Evolutionary conservation across 2,888 invertebrate genomes (phyloP).

Genomic region (Deroplatys truncata): DNA sequence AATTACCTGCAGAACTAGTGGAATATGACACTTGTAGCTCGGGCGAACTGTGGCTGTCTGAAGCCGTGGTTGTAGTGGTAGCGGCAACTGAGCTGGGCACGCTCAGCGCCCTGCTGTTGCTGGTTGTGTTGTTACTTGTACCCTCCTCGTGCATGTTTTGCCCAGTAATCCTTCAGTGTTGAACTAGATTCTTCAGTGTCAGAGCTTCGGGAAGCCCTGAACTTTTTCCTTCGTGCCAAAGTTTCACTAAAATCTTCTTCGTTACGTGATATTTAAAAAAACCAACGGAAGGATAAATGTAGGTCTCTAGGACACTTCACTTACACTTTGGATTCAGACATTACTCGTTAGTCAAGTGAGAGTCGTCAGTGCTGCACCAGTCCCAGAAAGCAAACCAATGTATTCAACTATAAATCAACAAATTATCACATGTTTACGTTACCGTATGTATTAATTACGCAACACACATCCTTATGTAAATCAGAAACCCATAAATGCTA

Average conservation of each 20-base stretch:
- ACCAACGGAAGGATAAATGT: constrained; percentile 68
- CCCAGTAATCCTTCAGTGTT: constrained; percentile 43
- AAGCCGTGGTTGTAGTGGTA: constrained; percentile 52
- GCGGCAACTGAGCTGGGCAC: constrained; percentile 61
- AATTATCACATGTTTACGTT: background rate
- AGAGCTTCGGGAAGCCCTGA: constrained; percentile 47
- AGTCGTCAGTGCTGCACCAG: constrained; percentile 41
- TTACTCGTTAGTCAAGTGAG: constrained; percentile 66
- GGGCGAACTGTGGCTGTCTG: constrained; percentile 52
- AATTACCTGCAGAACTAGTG: constrained; percentile 57
- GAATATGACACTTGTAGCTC: constrained; percentile 61
- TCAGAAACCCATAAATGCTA: background rate
- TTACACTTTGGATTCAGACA: constrained; percentile 76
- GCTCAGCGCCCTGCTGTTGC: constrained; percentile 53
- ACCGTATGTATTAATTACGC: background rate
- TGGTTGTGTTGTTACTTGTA: constrained; percentile 40
- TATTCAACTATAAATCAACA: background rate
- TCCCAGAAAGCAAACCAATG: background rate
- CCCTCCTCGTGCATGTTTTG: constrained; percentile 64
- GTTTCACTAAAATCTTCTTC: constrained; percentile 48
- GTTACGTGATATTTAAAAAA: constrained; percentile 49
- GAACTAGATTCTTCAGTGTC: constrained; percentile 45
- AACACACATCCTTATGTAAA: background rate
- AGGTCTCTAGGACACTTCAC: constrained; percentile 87
- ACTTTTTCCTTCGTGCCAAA: constrained; percentile 46